A percentile compares a stretch with the other conserved stretches of the same genome.
These are phyloP conservation scores for Meloe dianella DNA, from an alignment of 2,888 invertebrate species.

Conservation along the genomic window DNA sequence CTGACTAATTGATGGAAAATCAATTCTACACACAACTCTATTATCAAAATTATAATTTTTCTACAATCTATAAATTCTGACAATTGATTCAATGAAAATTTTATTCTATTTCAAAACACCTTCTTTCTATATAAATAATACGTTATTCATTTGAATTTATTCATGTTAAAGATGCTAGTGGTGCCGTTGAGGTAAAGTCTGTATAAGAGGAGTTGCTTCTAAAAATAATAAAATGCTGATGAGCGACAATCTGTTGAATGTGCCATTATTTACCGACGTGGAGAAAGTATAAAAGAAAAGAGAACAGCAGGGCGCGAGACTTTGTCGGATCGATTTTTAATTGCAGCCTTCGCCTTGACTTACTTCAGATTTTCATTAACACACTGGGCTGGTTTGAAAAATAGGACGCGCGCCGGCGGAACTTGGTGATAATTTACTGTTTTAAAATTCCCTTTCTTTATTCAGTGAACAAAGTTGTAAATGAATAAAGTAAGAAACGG, in stretches of 20 bases:
- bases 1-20: constrained; percentile 21
- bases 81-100: no score
- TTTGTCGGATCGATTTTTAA: constrained; percentile 60
- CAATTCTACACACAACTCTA: neutral
- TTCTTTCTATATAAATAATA: constrained; percentile 48
- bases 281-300: constrained; percentile 47
- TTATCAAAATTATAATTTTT: neutral
- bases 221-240: constrained; percentile 60
- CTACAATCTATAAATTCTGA: no score
- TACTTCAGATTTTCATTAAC: constrained; percentile 61
- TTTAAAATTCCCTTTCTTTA: constrained; percentile 4
- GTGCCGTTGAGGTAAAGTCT: neutral
- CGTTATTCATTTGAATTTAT: constrained; percentile 53
- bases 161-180: constrained; percentile 26
- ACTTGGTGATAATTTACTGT: constrained; percentile 9
- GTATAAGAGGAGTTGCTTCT: constrained; percentile 51
- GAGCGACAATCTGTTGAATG: constrained; percentile 61
- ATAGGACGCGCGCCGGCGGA: constrained; percentile 44
- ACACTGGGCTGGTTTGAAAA: constrained; percentile 42
- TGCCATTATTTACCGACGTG: constrained; percentile 56
- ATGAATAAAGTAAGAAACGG: neutral
- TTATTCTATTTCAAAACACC: no score
- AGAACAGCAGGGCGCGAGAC: constrained; percentile 40
- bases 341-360: constrained; percentile 63
- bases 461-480: constrained; percentile 21